A percentile compares a stretch with the other conserved stretches of the same genome.
phyloP scores from a whole-genome alignment of 2,888 invertebrate species.

The Miltochrista miniata region DNA sequence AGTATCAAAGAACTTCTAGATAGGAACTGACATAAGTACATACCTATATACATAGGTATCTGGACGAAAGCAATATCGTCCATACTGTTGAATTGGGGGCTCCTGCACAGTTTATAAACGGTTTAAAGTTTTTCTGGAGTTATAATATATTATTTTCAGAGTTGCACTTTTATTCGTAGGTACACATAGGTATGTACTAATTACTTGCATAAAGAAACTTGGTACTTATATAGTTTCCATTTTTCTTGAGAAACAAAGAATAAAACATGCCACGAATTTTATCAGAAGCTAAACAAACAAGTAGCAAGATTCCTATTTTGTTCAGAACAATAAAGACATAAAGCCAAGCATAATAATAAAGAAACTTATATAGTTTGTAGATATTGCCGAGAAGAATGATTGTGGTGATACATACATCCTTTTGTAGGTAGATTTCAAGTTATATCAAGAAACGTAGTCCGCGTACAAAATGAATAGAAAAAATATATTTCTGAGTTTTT shows the following conservation, averaged over 20 bases:
- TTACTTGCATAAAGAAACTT: too few relatives aligned
- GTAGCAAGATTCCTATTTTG: conserved; percentile 28
- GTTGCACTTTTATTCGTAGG: neutral
- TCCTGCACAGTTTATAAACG: too few relatives aligned
- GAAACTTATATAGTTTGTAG: conserved; percentile 42
- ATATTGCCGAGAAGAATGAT: conserved; percentile 40
- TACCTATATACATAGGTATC: too few relatives aligned
- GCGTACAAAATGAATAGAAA: neutral
- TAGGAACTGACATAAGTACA: too few relatives aligned
- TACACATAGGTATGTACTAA: neutral
- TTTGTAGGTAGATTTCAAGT: conserved; percentile 6
- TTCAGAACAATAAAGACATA: conserved; percentile 41
- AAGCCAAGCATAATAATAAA: conserved; percentile 41
- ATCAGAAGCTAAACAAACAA: conserved; percentile 35
- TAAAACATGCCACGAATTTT: conserved; percentile 22
- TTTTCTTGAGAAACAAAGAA: conserved; percentile 5
- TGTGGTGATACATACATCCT: conserved; percentile 30
- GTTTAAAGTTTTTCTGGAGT: too few relatives aligned
- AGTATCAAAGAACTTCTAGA: too few relatives aligned
- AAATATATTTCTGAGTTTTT: neutral
- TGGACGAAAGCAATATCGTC: too few relatives aligned
- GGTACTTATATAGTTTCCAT: neutral
- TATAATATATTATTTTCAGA: neutral
- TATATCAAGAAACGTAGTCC: conserved; percentile 20
- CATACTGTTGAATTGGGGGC: too few relatives aligned